Evolutionary conservation across 2,113 vertebrate species (phyloP).

Genomic region (Aphyosemion australe): DNA sequence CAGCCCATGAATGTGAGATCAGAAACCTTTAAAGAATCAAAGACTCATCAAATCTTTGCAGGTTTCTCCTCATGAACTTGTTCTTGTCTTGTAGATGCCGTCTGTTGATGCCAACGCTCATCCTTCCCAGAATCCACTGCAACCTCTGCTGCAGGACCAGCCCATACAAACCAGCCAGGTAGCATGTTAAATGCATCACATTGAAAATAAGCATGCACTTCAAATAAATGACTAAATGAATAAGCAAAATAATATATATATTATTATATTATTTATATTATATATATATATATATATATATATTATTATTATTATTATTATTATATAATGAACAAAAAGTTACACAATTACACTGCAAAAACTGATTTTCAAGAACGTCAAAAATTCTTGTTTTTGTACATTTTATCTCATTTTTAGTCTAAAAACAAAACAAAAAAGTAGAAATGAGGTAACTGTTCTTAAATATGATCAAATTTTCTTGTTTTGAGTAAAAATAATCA

Average conservation of each 20-base stretch:
- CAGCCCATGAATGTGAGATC: conserved; percentile 68
- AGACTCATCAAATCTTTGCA: not conserved
- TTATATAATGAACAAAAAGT: no score
- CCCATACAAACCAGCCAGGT: conserved; percentile 68
- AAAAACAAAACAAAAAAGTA: not conserved
- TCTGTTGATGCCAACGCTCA: conserved; percentile 48
- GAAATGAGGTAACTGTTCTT: not conserved
- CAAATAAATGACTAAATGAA: no score
- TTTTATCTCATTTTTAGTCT: not conserved
- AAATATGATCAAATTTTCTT: no score
- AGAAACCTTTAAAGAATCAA: not conserved
- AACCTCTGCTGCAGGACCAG: conserved; percentile 62
- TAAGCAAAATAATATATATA: no score
- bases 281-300: no score
- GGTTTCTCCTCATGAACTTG: not conserved
- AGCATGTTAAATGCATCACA: not conserved
- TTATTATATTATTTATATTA: no score
- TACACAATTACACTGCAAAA: no score
- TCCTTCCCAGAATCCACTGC: conserved; percentile 63
- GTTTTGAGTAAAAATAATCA: no score
- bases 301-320: no score
- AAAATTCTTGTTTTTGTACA: no score
- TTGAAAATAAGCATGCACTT: no score
- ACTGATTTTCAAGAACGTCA: no score
- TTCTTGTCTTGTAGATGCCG: conserved; percentile 44